A percentile compares a stretch with the other conserved stretches of the same genome.
phyloP scores from a whole-genome alignment of 2,113 vertebrate genomes.

The Psettodes erumei region DNA sequence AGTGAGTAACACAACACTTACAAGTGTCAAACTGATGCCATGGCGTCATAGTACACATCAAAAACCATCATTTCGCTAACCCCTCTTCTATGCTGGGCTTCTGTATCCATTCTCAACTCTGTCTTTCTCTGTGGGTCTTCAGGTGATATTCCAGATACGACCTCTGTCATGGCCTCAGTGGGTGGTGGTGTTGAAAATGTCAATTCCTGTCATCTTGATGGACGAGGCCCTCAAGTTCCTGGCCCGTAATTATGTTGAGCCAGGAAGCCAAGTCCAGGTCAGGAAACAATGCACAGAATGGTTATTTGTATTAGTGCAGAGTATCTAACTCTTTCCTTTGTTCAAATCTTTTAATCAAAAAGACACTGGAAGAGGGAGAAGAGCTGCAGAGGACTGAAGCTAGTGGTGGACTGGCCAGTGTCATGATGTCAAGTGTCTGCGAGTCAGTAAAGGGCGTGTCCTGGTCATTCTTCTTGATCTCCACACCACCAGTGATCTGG shows the following conservation, averaged over 20 bases:
- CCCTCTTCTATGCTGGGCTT: not conserved
- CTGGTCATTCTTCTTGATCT: constrained; percentile 82
- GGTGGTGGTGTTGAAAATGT: constrained; percentile 87
- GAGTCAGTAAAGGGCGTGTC: constrained; percentile 77
- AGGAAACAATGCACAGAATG: not conserved
- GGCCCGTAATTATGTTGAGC: constrained; percentile 83
- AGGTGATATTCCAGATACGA: constrained; percentile 85
- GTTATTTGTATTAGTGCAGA: not conserved
- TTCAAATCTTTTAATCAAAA: not conserved
- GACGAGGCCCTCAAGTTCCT: constrained; percentile 85
- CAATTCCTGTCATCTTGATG: constrained; percentile 85
- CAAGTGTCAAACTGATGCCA: not conserved
- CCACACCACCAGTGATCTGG: constrained; percentile 80
- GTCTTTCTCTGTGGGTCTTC: constrained; percentile 12
- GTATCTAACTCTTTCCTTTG: not conserved
- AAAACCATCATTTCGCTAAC: not conserved
- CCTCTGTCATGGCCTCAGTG: constrained; percentile 84
- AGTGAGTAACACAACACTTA: too few species aligned
- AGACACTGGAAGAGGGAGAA: constrained; percentile 76
- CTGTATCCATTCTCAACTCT: not conserved
- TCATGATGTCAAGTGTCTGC: constrained; percentile 19
- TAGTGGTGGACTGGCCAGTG: not conserved
- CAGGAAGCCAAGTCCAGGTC: constrained; percentile 76
- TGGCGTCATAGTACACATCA: not conserved
- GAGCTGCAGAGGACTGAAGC: constrained; percentile 41